Evolutionary conservation across 1,140 invertebrate species (phyloP), one percentile per base, ranked within the genome.

Genomic region (Drosophila rhopaloa): DNA sequence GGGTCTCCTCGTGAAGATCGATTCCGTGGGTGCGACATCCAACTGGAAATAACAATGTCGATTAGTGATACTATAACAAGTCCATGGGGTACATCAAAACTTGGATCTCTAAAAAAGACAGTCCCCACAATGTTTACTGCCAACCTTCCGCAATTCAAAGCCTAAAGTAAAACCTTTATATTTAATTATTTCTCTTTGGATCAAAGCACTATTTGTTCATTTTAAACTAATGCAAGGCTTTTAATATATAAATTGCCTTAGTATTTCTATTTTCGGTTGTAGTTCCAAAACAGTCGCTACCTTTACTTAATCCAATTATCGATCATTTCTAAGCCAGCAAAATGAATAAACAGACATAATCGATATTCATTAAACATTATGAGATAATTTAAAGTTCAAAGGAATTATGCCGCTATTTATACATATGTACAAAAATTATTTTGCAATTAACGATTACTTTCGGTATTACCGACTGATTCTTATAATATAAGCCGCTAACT

Each of bases 1-100:
- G 98, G n/a, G 98, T 98, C 51, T 98, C 96, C 41, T 95, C 83
- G 5, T 98, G 96, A 61, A 97, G 95, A 79, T 95, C 93, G 61
- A 99, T 96, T 1, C 98, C 98, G 93, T 99, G 98, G 50, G 97
- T 98, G 71, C 97, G 94, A 4, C 98, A 93, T 85, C 94, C 94
- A 71, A 95, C 96, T 97, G 93, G 80, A 95, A 95, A 76, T 70
- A 90, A 32, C 8, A 79, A 32, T 5, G 9, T 37, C 13, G 0
- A 2, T 32, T 32, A 19, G 27, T 44, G n/a, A 6, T 41, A 59
- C 6, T 38, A 19, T 24, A 24, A 11, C 6, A 38, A 10, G 3
- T 14, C 11, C 14, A 11, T 47, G 1, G 6, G 10, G 11, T 7
- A 50, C 1, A n/a, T n/a, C 32, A 14, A 13, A 48, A 48, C n/a